phyloP scores from a whole-genome alignment of 2,113 vertebrate species.

The Plestiodon gilberti region DNA sequence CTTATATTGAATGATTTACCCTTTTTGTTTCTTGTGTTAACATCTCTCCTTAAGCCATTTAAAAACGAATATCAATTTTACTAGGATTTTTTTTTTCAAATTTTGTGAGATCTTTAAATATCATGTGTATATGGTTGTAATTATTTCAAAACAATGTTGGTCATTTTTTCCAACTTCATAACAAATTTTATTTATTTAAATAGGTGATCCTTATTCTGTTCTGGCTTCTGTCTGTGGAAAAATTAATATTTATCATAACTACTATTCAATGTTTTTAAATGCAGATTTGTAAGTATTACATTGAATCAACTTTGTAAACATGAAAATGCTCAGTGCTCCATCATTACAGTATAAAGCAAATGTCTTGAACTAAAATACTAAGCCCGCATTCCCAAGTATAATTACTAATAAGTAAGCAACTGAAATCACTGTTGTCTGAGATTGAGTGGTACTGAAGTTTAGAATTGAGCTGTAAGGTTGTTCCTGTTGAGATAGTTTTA shows the following conservation, averaged over 20 bases:
- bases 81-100: slow-evolving; percentile 38
- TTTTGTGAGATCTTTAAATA: slow-evolving; percentile 39
- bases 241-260: slow-evolving; percentile 53
- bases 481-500: not conserved
- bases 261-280: slow-evolving; percentile 12
- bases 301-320: slow-evolving; percentile 30
- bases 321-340: not conserved
- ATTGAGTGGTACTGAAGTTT: not conserved
- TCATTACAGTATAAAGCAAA: slow-evolving; percentile 3
- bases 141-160: slow-evolving; percentile 17
- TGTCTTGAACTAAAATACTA: not conserved
- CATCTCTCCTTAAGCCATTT: slow-evolving; percentile 25
- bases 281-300: slow-evolving; percentile 27
- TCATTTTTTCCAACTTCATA: slow-evolving; percentile 34
- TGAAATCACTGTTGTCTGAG: not conserved
- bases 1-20: slow-evolving; percentile 16
- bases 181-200: slow-evolving; percentile 63
- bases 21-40: slow-evolving; percentile 39
- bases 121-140: slow-evolving; percentile 31
- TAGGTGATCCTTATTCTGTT: slow-evolving; percentile 28
- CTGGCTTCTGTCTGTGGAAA: slow-evolving; percentile 45
- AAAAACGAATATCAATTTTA: slow-evolving; percentile 11
- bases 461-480: not conserved
- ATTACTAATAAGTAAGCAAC: not conserved
- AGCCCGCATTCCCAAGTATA: not conserved